Evolutionary conservation across 2,888 invertebrate species (phyloP).

Genomic region (Stictocephala bisonia): DNA sequence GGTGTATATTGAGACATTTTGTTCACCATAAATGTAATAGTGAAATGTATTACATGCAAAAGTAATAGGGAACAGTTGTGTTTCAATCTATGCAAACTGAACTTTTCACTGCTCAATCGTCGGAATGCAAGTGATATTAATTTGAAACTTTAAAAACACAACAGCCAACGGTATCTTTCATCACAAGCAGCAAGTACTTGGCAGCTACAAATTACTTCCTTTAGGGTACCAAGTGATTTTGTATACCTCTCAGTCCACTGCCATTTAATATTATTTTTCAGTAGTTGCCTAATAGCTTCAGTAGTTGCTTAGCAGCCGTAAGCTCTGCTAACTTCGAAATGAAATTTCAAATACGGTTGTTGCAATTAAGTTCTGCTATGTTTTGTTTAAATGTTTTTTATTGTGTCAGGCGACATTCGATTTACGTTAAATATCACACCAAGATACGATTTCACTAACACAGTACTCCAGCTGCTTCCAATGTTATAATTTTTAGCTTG

Average conservation of each 20-base stretch:
- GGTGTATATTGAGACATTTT: slow-evolving; percentile 39
- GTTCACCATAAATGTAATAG: slow-evolving; percentile 53
- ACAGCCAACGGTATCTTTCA: slow-evolving; percentile 35
- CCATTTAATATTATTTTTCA: slow-evolving; percentile 15
- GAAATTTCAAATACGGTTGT: not conserved
- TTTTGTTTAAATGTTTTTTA: not conserved
- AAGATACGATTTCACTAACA: not conserved
- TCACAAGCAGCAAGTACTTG: slow-evolving; percentile 4
- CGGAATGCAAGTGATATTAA: slow-evolving; percentile 37
- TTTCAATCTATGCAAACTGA: too few relatives aligned
- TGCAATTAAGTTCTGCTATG: not conserved
- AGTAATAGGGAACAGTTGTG: too few relatives aligned
- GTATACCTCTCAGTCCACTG: not conserved
- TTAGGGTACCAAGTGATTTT: not conserved
- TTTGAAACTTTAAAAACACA: slow-evolving; percentile 44
- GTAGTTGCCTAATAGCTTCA: not conserved
- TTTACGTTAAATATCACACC: not conserved
- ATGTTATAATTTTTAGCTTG: not conserved
- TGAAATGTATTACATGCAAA: slow-evolving; percentile 62
- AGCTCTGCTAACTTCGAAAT: not conserved
- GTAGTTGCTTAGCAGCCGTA: too few relatives aligned
- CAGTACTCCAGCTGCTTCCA: not conserved
- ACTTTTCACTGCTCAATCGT: too few relatives aligned
- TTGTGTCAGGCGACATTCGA: slow-evolving; percentile 7
- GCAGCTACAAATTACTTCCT: not conserved